phyloP scores from a whole-genome alignment of 2,888 invertebrate genomes.

The Caenorhabditis sp. region DNA sequence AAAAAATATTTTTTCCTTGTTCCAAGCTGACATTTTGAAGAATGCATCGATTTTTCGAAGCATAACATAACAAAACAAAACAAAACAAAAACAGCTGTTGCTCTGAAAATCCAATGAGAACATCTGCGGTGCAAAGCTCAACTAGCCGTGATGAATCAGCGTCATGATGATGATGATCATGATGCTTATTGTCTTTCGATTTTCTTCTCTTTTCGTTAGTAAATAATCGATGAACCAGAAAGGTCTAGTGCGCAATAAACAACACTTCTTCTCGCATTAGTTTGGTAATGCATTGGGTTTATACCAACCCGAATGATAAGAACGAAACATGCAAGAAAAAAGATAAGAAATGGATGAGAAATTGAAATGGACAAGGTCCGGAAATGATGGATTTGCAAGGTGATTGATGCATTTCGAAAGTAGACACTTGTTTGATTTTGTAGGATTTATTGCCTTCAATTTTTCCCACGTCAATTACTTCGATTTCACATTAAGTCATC shows the following conservation, averaged over 20 bases:
- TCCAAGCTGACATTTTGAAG: too few relatives aligned
- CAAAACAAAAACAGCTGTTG: neutral
- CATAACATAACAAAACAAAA: too few relatives aligned
- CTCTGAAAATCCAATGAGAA: neutral
- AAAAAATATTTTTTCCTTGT: too few relatives aligned
- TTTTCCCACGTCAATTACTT: neutral
- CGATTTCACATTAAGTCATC: neutral
- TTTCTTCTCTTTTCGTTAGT: neutral
- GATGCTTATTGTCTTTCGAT: neutral
- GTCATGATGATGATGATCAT: neutral
- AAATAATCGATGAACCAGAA: neutral
- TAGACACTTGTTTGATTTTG: neutral
- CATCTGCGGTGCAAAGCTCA: neutral
- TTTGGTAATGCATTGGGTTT: too few relatives aligned
- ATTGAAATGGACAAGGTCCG: slow-evolving; percentile 1
- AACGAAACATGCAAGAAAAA: neutral
- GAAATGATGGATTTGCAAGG: neutral
- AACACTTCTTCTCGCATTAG: neutral
- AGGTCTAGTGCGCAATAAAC: neutral
- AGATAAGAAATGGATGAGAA: neutral
- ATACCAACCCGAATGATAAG: neutral
- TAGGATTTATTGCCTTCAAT: too few relatives aligned
- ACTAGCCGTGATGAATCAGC: neutral
- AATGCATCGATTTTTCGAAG: too few relatives aligned
- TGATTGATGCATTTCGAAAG: neutral